A percentile compares a stretch with the other conserved stretches of the same genome.
These are phyloP conservation scores for Lepisosteus oculatus DNA, from an alignment of 2,113 vertebrate genomes.

Conservation along the genomic window DNA sequence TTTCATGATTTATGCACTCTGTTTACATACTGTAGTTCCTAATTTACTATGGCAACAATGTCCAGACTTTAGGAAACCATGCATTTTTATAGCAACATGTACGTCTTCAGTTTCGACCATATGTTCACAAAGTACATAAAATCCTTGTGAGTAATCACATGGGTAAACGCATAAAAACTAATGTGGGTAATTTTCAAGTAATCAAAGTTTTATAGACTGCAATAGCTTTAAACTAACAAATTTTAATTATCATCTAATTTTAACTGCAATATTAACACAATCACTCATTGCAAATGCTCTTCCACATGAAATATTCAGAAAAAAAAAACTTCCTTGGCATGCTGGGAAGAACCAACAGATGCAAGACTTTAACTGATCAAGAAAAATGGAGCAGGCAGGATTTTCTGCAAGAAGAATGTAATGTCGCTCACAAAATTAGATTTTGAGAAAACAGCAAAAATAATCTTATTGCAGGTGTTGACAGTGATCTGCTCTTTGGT, in stretches of 20 bases:
- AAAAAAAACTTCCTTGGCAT: conserved; percentile 57
- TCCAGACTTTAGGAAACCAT: conserved; percentile 26
- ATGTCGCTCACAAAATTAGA: too few relatives aligned
- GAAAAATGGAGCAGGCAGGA: too few relatives aligned
- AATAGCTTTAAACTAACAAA: conserved; percentile 96
- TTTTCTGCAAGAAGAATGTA: too few relatives aligned
- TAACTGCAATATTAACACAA: conserved; percentile 86
- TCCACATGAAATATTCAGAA: conserved; percentile 64
- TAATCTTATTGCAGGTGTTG: too few relatives aligned
- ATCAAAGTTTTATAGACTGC: conserved; percentile 98
- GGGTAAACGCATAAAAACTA: conserved; percentile 91
- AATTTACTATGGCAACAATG: conserved; percentile 5
- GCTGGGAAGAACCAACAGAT: background rate
- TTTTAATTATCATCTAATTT: conserved; percentile 96
- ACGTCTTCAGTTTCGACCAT: conserved; percentile 38
- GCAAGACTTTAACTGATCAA: too few relatives aligned
- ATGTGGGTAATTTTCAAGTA: conserved; percentile 91
- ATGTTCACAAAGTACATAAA: conserved; percentile 80
- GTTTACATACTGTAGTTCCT: conserved; percentile 43
- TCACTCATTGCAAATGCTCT: conserved; percentile 79
- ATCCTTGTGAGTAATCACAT: conserved; percentile 89
- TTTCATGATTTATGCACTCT: conserved; percentile 54
- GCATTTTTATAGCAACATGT: background rate
- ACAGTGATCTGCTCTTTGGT: too few relatives aligned
- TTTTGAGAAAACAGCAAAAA: too few relatives aligned